Percentiles rank a stretch among this genome's conserved stretches.
Evolutionary conservation across 2,888 invertebrate species (phyloP).

Genomic region (Actias luna): DNA sequence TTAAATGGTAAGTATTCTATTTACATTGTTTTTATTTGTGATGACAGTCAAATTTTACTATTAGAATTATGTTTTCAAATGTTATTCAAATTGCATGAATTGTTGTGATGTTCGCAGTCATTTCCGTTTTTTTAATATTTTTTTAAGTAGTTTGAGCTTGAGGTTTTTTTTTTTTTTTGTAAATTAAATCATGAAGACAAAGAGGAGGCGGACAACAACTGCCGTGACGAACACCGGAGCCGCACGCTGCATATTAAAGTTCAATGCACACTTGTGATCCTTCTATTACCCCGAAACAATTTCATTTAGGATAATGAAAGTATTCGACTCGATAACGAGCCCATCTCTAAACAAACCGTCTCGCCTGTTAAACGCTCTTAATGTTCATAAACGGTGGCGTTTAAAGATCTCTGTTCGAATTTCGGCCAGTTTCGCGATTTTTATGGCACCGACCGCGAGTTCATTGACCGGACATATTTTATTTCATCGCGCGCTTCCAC

Average conservation of each 20-base stretch:
- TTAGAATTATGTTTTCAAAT: constrained; percentile 8
- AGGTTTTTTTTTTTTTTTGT: constrained; percentile 11
- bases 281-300: constrained; percentile 36
- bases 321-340: background rate
- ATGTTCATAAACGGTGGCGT: constrained; percentile 5
- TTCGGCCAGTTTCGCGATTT: constrained; percentile 80
- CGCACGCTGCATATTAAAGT: constrained; percentile 62
- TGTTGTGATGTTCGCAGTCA: background rate
- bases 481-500: constrained; percentile 82
- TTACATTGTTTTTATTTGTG: constrained; percentile 20
- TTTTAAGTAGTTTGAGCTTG: background rate
- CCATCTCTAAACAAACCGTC: background rate
- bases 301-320: background rate
- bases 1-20: constrained; percentile 52
- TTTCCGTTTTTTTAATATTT: background rate
- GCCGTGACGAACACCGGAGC: constrained; percentile 45
- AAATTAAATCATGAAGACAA: constrained; percentile 27
- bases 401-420: constrained; percentile 61
- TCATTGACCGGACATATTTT: constrained; percentile 82
- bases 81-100: background rate
- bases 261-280: constrained; percentile 55
- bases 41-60: constrained; percentile 7
- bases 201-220: constrained; percentile 53
- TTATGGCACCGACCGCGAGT: constrained; percentile 78
- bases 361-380: background rate